phyloP scores from a whole-genome alignment of 2,797 vertebrate genomes.

The Lagodon rhomboides region DNA sequence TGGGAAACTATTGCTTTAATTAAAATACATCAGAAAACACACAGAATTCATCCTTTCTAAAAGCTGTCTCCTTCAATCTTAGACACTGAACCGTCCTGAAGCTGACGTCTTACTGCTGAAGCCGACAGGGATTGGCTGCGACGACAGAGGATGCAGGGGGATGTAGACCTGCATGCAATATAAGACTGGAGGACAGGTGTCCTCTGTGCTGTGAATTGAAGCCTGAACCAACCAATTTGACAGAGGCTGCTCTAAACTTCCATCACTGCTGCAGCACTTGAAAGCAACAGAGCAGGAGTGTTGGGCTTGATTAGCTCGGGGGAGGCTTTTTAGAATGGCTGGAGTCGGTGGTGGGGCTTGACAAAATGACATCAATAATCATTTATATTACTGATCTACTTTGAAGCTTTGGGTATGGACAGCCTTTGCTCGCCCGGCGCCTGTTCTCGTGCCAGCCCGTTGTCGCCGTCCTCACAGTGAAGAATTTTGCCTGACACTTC shows the following conservation, averaged over 20 bases:
- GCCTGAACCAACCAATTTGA: slow-evolving; percentile 63
- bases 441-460: slow-evolving; percentile 40
- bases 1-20: neutral
- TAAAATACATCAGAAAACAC: neutral
- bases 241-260: slow-evolving; percentile 46
- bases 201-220: slow-evolving; percentile 34
- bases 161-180: slow-evolving; percentile 21
- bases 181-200: slow-evolving; percentile 37
- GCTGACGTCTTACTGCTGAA: slow-evolving; percentile 22
- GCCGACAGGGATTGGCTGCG: neutral
- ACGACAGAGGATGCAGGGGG: neutral
- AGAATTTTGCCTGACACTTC: slow-evolving; percentile 31
- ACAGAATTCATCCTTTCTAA: neutral
- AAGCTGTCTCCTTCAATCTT: neutral
- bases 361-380: slow-evolving; percentile 51
- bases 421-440: slow-evolving; percentile 24
- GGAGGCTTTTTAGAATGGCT: slow-evolving; percentile 29
- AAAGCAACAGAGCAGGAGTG: slow-evolving; percentile 46
- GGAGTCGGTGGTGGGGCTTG: slow-evolving; percentile 10
- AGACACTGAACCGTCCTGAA: neutral
- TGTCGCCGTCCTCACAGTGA: slow-evolving; percentile 48
- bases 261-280: slow-evolving; percentile 39
- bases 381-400: slow-evolving; percentile 48
- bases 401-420: slow-evolving; percentile 51
- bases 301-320: slow-evolving; percentile 43